Percentiles rank a stretch among this genome's conserved stretches.
Conservation (phyloP, 2,797 vertebrate genomes). For the Muscicapa comitata region DNA sequence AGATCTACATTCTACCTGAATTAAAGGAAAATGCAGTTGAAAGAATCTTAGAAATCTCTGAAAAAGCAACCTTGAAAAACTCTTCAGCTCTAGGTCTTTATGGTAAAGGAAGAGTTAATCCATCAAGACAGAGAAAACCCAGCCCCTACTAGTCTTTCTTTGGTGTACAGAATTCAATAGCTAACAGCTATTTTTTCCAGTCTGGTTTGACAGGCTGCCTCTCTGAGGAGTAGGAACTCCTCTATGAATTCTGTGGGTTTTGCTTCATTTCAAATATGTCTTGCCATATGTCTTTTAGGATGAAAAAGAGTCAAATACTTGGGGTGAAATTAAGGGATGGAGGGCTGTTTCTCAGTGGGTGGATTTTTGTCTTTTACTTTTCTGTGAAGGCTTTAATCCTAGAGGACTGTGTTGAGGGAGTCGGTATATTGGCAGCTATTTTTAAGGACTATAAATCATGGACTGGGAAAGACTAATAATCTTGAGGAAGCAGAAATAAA, state of each 20-base stretch:
- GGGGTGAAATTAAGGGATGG: background rate
- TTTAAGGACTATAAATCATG: slow-evolving; percentile 21
- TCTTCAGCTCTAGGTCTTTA: background rate
- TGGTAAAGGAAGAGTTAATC: background rate
- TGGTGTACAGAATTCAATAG: background rate
- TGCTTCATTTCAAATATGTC: background rate
- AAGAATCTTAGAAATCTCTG: background rate
- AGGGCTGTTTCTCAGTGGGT: accelerated
- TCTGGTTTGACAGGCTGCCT: background rate
- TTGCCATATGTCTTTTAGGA: background rate
- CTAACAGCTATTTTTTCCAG: background rate
- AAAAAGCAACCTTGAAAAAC: background rate
- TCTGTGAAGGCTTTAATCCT: background rate
- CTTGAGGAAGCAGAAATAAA: background rate
- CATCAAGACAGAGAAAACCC: background rate
- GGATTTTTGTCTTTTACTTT: background rate
- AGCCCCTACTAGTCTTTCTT: background rate
- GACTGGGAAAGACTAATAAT: background rate
- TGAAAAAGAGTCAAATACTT: background rate
- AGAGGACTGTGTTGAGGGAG: background rate
- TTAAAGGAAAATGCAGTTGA: background rate
- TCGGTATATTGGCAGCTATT: background rate
- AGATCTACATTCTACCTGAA: accelerated
- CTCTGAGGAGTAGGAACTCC: background rate
- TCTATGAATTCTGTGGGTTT: background rate